phyloP scores from a whole-genome alignment of 2,888 invertebrate genomes.

The Stenodema calcarata region DNA sequence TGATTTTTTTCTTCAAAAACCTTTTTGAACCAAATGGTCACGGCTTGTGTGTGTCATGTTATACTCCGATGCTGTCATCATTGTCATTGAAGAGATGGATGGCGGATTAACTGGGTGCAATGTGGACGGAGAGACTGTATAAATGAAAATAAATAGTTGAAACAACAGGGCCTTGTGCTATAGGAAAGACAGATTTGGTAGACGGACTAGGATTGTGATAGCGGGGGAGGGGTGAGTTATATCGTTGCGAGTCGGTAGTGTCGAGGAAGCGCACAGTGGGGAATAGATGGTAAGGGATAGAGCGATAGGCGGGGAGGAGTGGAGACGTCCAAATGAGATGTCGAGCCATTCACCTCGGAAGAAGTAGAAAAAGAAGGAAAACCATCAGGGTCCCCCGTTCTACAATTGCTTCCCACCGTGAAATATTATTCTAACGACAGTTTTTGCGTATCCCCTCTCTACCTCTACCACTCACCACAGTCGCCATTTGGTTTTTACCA shows the following conservation, averaged over 20 bases:
- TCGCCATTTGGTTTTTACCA: slow-evolving; percentile 47
- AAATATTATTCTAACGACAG: slow-evolving; percentile 53
- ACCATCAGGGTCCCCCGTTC: slow-evolving; percentile 47
- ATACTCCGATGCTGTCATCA: too few relatives aligned
- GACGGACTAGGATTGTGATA: not conserved
- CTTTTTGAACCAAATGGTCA: too few relatives aligned
- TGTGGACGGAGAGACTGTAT: too few relatives aligned
- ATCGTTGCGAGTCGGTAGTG: slow-evolving; percentile 4
- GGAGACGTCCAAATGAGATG: slow-evolving; percentile 47
- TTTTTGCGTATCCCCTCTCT: slow-evolving; percentile 48
- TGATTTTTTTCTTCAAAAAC: too few relatives aligned
- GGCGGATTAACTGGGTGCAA: too few relatives aligned
- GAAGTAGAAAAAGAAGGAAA: slow-evolving; percentile 49
- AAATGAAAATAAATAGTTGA: too few relatives aligned
- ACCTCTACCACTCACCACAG: not conserved
- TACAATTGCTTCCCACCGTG: slow-evolving; percentile 52
- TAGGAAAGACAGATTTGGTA: not conserved
- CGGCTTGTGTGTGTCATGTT: too few relatives aligned
- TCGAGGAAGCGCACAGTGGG: not conserved
- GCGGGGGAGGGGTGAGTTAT: slow-evolving; percentile 1
- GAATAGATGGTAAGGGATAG: not conserved
- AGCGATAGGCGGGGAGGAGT: not conserved
- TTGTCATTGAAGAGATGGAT: too few relatives aligned
- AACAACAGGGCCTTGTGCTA: not conserved
- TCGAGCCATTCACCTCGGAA: slow-evolving; percentile 50